Evolutionary conservation across 1,140 invertebrate genomes (phyloP).

Genomic region (Littorina saxatilis): DNA sequence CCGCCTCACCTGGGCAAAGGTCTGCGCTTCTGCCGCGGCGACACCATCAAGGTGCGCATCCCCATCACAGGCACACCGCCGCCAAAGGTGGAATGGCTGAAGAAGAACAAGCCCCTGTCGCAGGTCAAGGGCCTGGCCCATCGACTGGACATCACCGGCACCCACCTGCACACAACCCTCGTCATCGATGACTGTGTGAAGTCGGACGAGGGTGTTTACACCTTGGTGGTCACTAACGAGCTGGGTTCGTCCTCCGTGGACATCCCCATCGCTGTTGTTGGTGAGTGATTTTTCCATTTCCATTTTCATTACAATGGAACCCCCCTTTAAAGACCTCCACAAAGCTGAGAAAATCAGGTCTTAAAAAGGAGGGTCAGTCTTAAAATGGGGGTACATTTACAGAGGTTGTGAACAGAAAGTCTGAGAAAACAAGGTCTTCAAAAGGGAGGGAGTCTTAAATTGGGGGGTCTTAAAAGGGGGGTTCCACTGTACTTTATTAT

Average conservation of each 20-base stretch:
- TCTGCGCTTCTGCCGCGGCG: constrained; percentile 97
- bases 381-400: too few species aligned
- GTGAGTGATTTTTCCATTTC: constrained; percentile 78
- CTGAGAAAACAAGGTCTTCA: too few species aligned
- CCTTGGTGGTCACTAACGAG: constrained; percentile 95
- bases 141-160: constrained; percentile 82
- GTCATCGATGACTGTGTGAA: constrained; percentile 95
- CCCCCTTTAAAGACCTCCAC: too few species aligned
- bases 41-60: constrained; percentile 97
- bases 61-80: constrained; percentile 97
- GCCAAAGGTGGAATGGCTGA: constrained; percentile 94
- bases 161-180: constrained; percentile 93
- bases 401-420: too few species aligned
- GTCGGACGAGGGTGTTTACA: constrained; percentile 94
- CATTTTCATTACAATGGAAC: too few species aligned
- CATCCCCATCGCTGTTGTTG: constrained; percentile 95
- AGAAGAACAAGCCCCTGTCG: constrained; percentile 80
- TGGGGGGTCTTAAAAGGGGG: too few species aligned
- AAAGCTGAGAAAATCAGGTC: too few species aligned
- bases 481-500: too few species aligned
- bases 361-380: too few species aligned
- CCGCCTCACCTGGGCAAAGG: constrained; percentile 96
- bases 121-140: constrained; percentile 92
- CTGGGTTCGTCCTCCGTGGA: constrained; percentile 95
- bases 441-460: too few species aligned